Conservation (phyloP, 1,140 invertebrate genomes). For the Pentalonia nigronervosa region DNA sequence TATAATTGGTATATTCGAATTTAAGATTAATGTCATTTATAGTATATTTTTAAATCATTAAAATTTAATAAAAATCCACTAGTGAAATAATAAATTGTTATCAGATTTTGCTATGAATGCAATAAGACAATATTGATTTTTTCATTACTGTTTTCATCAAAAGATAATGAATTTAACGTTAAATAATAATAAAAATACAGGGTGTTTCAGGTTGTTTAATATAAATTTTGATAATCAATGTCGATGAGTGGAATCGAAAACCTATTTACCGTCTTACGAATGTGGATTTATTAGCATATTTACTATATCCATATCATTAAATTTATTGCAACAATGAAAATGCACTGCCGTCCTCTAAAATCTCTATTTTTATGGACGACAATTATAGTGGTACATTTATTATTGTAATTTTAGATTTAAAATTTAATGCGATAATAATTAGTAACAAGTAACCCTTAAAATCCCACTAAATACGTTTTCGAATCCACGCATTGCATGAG, state of each 20-base stretch:
- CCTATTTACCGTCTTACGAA: no score
- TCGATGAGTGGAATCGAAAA: not conserved
- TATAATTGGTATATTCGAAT: not conserved
- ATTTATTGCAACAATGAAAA: not conserved
- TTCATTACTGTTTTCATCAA: not conserved
- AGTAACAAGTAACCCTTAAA: not conserved
- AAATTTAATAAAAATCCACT: not conserved
- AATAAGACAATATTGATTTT: not conserved
- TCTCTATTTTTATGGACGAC: not conserved
- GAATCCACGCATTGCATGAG: not conserved
- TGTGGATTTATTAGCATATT: not conserved
- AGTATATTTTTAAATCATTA: not conserved
- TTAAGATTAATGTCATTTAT: not conserved
- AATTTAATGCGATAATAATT: not conserved
- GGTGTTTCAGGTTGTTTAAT: not conserved
- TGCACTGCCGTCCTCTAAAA: not conserved
- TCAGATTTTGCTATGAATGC: not conserved
- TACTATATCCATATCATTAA: not conserved
- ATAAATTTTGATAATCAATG: not conserved
- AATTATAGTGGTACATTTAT: not conserved
- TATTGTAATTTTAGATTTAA: not conserved
- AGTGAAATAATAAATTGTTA: not conserved
- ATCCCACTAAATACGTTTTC: not conserved
- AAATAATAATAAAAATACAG: not conserved
- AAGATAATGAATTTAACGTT: not conserved